Evolutionary conservation across 2,888 invertebrate genomes (phyloP).

Genomic region (Plagiodera versicolora): DNA sequence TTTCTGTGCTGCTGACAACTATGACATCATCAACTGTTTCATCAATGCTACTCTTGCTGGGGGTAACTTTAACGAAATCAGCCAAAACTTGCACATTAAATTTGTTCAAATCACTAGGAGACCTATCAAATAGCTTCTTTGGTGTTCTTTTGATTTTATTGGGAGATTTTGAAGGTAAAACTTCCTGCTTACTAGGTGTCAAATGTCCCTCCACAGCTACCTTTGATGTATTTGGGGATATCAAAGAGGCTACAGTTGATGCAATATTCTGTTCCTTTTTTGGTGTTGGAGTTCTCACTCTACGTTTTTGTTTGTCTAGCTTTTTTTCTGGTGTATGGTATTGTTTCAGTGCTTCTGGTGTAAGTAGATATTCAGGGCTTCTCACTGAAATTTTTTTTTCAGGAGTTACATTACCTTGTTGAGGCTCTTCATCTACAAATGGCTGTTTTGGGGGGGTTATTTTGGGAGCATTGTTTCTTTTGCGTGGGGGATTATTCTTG

Average conservation of each 20-base stretch:
- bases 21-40: conserved; percentile 14
- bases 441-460: not conserved
- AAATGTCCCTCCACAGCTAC: not conserved
- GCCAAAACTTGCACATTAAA: conserved; percentile 48
- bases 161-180: not conserved
- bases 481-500: conserved; percentile 13
- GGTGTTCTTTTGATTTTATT: conserved; percentile 26
- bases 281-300: conserved; percentile 24
- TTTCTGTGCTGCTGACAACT: conserved; percentile 29
- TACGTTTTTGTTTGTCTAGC: conserved; percentile 15
- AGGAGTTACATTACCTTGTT: conserved; percentile 1
- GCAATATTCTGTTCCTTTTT: conserved; percentile 19
- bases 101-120: conserved; percentile 42
- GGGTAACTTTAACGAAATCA: conserved; percentile 48
- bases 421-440: conserved; percentile 15
- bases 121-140: conserved; percentile 46
- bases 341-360: conserved; percentile 24
- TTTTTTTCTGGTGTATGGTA: conserved; percentile 28
- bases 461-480: conserved; percentile 13
- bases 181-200: not conserved
- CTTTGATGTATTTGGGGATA: not conserved
- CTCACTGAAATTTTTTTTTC: conserved; percentile 24
- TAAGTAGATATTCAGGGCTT: conserved; percentile 2
- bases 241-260: not conserved
- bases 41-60: conserved; percentile 41